Conservation (phyloP, 2,888 invertebrate genomes). For the Clusia tigrina region DNA sequence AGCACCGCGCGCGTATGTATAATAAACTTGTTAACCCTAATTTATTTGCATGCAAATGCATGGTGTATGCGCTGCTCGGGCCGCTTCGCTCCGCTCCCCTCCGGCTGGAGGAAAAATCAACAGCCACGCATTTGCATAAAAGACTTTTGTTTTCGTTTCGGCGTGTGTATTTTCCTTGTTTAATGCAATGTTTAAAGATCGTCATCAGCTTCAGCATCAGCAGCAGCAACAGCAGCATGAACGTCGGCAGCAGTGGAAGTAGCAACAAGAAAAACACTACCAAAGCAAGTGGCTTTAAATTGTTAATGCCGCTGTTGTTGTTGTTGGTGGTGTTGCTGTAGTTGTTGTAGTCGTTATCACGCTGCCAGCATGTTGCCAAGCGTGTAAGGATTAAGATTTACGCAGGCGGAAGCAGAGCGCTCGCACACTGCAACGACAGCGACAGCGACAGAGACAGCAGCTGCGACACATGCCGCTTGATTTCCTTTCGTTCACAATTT, state of each 20-base stretch:
- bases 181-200: slow-evolving; percentile 18
- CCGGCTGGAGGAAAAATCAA: slow-evolving; percentile 23
- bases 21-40: neutral
- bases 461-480: slow-evolving; percentile 46
- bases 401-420: slow-evolving; percentile 35
- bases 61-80: too few relatives aligned
- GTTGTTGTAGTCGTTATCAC: slow-evolving; percentile 35
- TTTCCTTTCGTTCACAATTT: slow-evolving; percentile 32
- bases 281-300: slow-evolving; percentile 14
- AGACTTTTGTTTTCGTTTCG: slow-evolving; percentile 32
- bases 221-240: neutral
- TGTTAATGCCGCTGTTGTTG: neutral
- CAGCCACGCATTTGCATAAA: slow-evolving; percentile 36
- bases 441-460: slow-evolving; percentile 27
- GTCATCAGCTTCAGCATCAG: slow-evolving; percentile 10
- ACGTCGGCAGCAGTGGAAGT: neutral
- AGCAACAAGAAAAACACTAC: neutral
- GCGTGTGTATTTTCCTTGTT: slow-evolving; percentile 16
- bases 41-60: neutral
- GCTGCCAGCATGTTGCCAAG: slow-evolving; percentile 45
- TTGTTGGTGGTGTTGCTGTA: neutral
- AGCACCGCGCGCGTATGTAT: too few relatives aligned
- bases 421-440: slow-evolving; percentile 24
- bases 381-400: slow-evolving; percentile 53
- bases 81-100: neutral